Base-by-base conservation (phyloP, 37 sponge, comb jelly and placozoan genomes). In the Amphimedon queenslandica region DNA sequence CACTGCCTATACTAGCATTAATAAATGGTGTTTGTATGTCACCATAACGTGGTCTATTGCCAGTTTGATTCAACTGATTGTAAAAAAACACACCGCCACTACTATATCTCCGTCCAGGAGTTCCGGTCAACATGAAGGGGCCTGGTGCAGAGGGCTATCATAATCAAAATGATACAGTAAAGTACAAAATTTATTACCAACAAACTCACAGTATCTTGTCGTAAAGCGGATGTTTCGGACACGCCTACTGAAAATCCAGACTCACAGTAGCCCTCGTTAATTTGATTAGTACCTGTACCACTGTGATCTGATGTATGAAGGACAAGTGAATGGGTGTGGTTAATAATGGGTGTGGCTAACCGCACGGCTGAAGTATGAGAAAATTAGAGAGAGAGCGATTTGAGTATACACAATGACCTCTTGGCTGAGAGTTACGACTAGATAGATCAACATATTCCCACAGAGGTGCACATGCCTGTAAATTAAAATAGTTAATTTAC, bases 361-460 rank as follows among this genome's bases (percentile, higher is more conserved):
- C 53, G 13, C 53, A 47, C 13, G 39, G 69, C 6, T 10, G 39
- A 42, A 74, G 42, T 36, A 37, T 58, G 39, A 37, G 37, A 74
- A 32, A 72, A 24, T 36, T 58, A 60, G 63, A 37, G 40, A 60
- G 55, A 43, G 71, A 43, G 47, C 40, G 75, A 60, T 47, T 47
- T 47, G 53, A 47, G 13, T 47, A 47, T 18, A 47, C 53, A 47
- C 53, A 47, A 18, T 13, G 8, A 18, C 53, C 53, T 18, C 53
- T 8, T 47, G 53, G 53, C 13, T 47, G 53, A 47, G 53, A 47
- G 13, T 18, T 47, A 47, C 53, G 13, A 47, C 13, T 13, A 47
- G 8, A 8, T 47, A 47, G 13, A 18, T 47, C 53, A 47, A 47
- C 53, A 47, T 18, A 47, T 13, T 47, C 53, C 53, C 53, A 47